Evolutionary conservation across 2,797 vertebrate species (phyloP), one percentile per base, ranked within the genome.

Genomic region (Gambelia wislizenii): DNA sequence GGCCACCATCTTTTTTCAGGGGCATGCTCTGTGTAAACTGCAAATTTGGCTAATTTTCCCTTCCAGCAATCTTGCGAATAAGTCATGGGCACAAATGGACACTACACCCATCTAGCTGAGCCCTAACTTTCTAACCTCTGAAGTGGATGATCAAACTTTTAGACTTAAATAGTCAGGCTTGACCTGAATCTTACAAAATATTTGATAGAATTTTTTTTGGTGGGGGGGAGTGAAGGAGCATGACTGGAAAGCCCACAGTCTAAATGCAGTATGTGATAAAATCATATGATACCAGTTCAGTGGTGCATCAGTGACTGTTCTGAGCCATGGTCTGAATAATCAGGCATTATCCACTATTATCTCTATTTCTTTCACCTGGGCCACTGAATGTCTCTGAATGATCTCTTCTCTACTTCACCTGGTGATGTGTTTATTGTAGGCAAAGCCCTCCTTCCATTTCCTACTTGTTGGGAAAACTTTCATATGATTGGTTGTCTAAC

Each of bases 161-260:
- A n/a, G n/a, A n/a, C n/a, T n/a, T n/a, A n/a, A n/a, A n/a, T n/a
- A n/a, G 22, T 47, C 89, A 86, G 85, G 25, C 13, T 47, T 89
- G 22, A 77, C 83, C 54, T 67, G 3, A 84, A 54, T 87, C 59
- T 79, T 0, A 76, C 0, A 86, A 64, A 56, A 92, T 6, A 59
- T 80, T 67, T 83, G 3, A 47, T 85, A 75, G 74, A 78, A 42
- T 91, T 84, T 83, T 30, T 78, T 86, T 89, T n/a, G n/a, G n/a
- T n/a, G n/a, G n/a, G n/a, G n/a, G n/a, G 85, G 20, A 39, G n/a
- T 64, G 6, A 64, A 76, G 18, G 2, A 3, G 59, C 39, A 54
- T n/a, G 76, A 83, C 25, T 39, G 44, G 56, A 75, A 64, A 25
- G 16, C 33, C 6, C 33, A 27, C 74, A 22, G 44, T 83, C n/a